Conservation (phyloP, 2,888 invertebrate genomes). For the Epirrhoe tristata region DNA sequence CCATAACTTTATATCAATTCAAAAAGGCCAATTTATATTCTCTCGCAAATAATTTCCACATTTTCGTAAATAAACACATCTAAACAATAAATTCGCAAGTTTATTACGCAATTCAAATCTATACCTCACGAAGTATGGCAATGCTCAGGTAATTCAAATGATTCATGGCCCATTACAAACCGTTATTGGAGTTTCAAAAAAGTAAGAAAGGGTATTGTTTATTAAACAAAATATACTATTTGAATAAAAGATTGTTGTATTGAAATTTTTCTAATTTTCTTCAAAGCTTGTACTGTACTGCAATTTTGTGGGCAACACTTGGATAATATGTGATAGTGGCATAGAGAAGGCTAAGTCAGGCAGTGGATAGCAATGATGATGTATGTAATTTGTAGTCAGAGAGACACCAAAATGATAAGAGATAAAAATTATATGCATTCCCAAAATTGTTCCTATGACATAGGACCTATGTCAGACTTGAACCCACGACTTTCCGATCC, state of each 20-base stretch:
- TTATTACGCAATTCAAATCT: constrained; percentile 57
- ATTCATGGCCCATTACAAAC: constrained; percentile 68
- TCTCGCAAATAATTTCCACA: constrained; percentile 10
- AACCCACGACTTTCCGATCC: too few relatives aligned
- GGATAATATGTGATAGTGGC: too few relatives aligned
- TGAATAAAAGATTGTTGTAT: constrained; percentile 1
- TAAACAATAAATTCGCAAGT: constrained; percentile 44
- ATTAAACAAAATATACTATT: constrained; percentile 27
- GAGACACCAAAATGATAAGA: too few relatives aligned
- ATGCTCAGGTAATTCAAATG: constrained; percentile 69
- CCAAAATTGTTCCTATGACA: too few relatives aligned
- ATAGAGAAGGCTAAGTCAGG: too few relatives aligned
- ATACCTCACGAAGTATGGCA: constrained; percentile 63
- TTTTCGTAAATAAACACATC: constrained; percentile 38
- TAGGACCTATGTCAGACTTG: too few relatives aligned
- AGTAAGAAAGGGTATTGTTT: constrained; percentile 45
- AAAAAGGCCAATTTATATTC: constrained; percentile 7
- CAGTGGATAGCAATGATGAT: too few relatives aligned
- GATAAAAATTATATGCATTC: too few relatives aligned
- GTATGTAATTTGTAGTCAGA: too few relatives aligned
- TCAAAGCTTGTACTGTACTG: not conserved
- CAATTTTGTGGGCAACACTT: too few relatives aligned
- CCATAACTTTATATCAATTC: not conserved
- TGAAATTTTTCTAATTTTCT: not conserved
- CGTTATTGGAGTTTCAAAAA: constrained; percentile 67